phyloP scores from a whole-genome alignment of 2,888 invertebrate species.

The Aquatica leii region DNA sequence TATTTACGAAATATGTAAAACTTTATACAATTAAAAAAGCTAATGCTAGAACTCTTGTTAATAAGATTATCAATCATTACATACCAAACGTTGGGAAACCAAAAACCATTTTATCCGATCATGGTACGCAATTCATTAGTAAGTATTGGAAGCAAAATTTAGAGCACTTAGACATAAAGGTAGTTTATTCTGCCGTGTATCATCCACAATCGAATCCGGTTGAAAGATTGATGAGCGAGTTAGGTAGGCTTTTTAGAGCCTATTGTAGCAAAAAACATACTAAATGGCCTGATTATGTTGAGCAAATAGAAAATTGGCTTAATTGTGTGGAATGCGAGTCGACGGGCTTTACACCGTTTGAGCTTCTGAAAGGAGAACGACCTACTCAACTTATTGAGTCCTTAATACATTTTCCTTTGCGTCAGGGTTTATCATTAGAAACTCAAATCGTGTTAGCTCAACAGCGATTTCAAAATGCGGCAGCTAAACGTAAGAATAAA shows the following conservation, averaged over 20 bases:
- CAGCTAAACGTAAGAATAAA: too few relatives aligned
- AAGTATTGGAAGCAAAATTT: not conserved
- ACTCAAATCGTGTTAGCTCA: too few relatives aligned
- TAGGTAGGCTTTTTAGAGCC: not conserved
- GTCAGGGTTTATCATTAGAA: too few relatives aligned
- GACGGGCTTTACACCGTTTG: not conserved
- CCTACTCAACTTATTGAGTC: not conserved
- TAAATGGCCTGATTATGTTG: not conserved
- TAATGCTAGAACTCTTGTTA: not conserved
- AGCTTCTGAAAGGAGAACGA: slow-evolving; percentile 4
- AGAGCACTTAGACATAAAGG: too few relatives aligned
- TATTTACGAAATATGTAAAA: slow-evolving; percentile 35
- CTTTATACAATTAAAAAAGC: slow-evolving; percentile 33
- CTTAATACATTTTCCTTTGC: too few relatives aligned
- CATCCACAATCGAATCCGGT: slow-evolving; percentile 10
- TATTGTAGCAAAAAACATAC: not conserved
- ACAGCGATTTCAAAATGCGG: too few relatives aligned
- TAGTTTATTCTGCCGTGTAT: not conserved
- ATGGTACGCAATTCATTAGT: not conserved
- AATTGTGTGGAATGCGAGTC: not conserved
- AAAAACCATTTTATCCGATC: not conserved
- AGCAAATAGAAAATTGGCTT: not conserved
- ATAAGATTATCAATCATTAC: not conserved
- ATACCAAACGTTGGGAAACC: not conserved
- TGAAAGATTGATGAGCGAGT: slow-evolving; percentile 3